Conservation (phyloP, 2,888 invertebrate genomes). For the Baronia brevicornis region DNA sequence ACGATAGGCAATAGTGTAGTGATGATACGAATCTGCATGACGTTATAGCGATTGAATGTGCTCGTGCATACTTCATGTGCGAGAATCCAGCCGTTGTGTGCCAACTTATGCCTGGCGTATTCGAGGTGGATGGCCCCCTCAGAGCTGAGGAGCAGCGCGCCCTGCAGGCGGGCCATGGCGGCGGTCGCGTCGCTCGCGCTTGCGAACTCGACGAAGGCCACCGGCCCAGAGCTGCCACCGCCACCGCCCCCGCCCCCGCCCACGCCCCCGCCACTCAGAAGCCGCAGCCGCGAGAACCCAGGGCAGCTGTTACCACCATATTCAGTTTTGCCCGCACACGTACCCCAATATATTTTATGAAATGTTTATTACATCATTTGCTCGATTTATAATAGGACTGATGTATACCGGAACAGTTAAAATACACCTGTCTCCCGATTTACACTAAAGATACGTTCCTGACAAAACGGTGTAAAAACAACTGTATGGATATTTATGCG, state of each 20-base stretch:
- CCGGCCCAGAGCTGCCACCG: constrained; percentile 81
- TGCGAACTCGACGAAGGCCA: constrained; percentile 98
- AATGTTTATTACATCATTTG: no score
- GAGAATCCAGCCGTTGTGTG: constrained; percentile 78
- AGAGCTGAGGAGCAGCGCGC: constrained; percentile 95
- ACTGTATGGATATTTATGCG: no score
- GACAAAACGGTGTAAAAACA: no score
- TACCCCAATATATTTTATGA: no score
- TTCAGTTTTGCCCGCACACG: constrained; percentile 55
- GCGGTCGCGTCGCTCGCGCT: constrained; percentile 93
- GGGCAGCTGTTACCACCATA: constrained; percentile 90
- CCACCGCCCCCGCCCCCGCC: constrained; percentile 27
- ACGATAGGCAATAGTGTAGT: no score
- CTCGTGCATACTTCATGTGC: constrained; percentile 74
- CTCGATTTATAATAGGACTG: no score
- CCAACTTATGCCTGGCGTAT: constrained; percentile 99
- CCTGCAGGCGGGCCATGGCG: constrained; percentile 95
- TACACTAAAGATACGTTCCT: no score
- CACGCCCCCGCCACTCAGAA: constrained; percentile 85
- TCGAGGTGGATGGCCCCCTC: constrained; percentile 98
- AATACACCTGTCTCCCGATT: no score
- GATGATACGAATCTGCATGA: constrained; percentile 16
- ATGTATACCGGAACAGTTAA: no score
- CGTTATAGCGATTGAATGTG: constrained; percentile 29
- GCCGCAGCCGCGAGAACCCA: constrained; percentile 98